Percentiles rank a stretch among this genome's conserved stretches.
phyloP scores from a whole-genome alignment of 1,140 invertebrate species.

The Cyphomyrmex costatus region DNA sequence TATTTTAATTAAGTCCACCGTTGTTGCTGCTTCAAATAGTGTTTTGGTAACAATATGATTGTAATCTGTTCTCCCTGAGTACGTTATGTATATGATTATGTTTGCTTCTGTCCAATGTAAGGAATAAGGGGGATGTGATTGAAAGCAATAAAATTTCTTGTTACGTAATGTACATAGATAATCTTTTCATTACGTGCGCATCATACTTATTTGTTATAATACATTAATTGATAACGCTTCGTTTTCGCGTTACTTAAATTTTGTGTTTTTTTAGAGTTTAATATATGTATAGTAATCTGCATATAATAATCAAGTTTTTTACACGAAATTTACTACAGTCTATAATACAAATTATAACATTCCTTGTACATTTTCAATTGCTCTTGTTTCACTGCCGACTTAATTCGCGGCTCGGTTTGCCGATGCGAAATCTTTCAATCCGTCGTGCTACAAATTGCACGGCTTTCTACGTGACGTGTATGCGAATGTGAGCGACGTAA shows the following conservation, averaged over 20 bases:
- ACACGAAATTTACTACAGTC: background rate
- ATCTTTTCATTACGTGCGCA: background rate
- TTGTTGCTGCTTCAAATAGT: conserved; percentile 47
- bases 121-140: background rate
- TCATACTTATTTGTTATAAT: background rate
- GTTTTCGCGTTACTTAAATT: background rate
- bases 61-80: conserved; percentile 36
- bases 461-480: conserved; percentile 40
- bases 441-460: conserved; percentile 49
- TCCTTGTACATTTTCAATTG: conserved; percentile 4
- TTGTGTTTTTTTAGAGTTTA: background rate
- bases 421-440: conserved; percentile 64
- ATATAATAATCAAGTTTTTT: background rate
- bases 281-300: background rate
- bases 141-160: background rate
- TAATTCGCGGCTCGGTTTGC: conserved; percentile 22
- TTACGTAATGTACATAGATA: background rate
- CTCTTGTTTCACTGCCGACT: background rate
- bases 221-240: background rate
- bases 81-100: conserved; percentile 56
- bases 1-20: conserved; percentile 74
- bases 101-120: conserved; percentile 12
- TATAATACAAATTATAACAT: background rate
- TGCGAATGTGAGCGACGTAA: conserved; percentile 39
- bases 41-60: conserved; percentile 68